A percentile compares a stretch with the other conserved stretches of the same genome.
These are phyloP conservation scores for Hippasteria phrygiana DNA, from an alignment of 53 echinoderm and acorn worm genomes.

Conservation along the genomic window DNA sequence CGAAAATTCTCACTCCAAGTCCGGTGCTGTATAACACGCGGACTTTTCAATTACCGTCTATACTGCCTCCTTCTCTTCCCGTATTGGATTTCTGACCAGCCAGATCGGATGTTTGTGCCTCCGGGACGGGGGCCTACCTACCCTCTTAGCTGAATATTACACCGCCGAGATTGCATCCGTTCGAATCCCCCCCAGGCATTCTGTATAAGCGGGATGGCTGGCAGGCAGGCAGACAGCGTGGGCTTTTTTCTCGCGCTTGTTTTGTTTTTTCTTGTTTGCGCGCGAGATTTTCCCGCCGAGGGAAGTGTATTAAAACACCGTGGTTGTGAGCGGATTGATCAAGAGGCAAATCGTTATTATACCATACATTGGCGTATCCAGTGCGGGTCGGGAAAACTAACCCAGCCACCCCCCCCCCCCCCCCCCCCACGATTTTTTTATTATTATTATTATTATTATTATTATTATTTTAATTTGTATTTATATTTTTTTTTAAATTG, in stretches of 20 bases:
- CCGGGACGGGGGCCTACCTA: slow-evolving; percentile 18
- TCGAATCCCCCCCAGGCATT: not conserved
- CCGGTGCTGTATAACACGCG: not conserved
- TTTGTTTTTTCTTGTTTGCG: not conserved
- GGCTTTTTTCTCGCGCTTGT: too few species aligned
- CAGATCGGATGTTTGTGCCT: slow-evolving; percentile 57
- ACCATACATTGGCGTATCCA: not conserved
- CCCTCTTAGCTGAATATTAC: slow-evolving; percentile 51
- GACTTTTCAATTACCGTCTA: slow-evolving; percentile 34
- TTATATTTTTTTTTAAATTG: too few species aligned
- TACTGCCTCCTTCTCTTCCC: not conserved
- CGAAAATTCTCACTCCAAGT: not conserved
- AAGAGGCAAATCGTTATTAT: too few species aligned
- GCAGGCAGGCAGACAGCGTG: not conserved
- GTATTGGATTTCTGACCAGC: slow-evolving; percentile 46
- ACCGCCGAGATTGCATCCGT: slow-evolving; percentile 54
- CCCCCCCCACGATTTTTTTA: not conserved
- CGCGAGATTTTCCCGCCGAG: not conserved
- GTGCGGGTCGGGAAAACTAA: not conserved
- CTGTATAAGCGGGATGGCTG: not conserved
- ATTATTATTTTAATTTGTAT: too few species aligned
- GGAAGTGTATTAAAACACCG: not conserved
- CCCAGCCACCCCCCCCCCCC: not conserved
- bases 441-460: too few species aligned
- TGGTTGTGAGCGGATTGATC: not conserved